Evolutionary conservation across 2,888 invertebrate genomes (phyloP), one percentile per base, ranked within the genome.

Genomic region (Thecocarcelia acutangulata): DNA sequence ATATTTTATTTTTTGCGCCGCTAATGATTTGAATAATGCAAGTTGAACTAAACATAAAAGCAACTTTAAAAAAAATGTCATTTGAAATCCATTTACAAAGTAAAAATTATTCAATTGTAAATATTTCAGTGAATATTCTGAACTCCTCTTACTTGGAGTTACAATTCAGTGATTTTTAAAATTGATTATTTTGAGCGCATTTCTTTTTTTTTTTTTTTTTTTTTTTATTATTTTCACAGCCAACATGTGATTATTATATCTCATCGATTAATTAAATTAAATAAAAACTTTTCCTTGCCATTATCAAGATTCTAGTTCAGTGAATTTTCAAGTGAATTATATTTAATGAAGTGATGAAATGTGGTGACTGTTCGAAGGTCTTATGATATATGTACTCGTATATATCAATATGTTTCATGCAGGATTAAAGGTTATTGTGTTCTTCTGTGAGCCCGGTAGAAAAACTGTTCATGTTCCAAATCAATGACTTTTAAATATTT

Each of bases 91-190:
- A 28, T 3, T 40, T 42, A 40, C 17, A 56, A 58, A 37, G 19
- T 33, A 19, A 58, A 24, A 50, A 17, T 46, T 61, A 56, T 33
- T 17, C 63, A 74, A 63, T 46, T 42, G 73, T 56, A 64, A 76
- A 59, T 44, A 69, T 21, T 66, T 28, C 19, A 4, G 33, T 19
- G 13, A 17, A 69, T 50, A n/a, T 76, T 61, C 68, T 76, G 76
- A 46, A 21, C 69, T 76, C 76, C 76, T 69, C 54, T 61, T 63
- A 76, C 69, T 54, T 33, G 2, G 8, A 19, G 44, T 70, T 75
- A 75, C 75, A 75, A 63, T 70, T 64, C 64, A 80, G 19, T 75
- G 80, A 75, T 80, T 75, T 75, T 66, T 52, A 13, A 52, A 54
- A 56, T 19, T 24, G 58, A n/a, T 48, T 46, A 17, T 37, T 24